Evolutionary conservation across 2,797 vertebrate genomes (phyloP).

Genomic region (Nyctalus aviator): DNA sequence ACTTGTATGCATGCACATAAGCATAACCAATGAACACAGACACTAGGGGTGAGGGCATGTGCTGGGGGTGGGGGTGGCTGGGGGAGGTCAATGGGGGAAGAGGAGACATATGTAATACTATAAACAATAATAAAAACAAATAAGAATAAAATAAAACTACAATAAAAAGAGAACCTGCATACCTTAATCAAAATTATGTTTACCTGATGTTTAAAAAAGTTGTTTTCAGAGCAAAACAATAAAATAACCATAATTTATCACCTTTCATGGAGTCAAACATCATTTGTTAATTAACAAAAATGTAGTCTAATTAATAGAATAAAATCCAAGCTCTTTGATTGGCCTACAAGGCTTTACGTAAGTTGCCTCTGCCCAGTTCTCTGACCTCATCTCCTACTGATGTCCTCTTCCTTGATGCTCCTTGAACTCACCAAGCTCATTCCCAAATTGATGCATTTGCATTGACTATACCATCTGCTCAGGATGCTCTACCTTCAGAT

Average conservation of each 20-base stretch:
- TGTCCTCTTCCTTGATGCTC: background rate
- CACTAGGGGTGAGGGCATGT: no score
- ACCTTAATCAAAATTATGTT: background rate
- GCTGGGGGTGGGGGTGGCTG: no score
- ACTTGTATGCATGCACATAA: no score
- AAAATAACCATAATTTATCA: background rate
- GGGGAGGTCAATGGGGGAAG: no score
- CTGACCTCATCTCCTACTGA: background rate
- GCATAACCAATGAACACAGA: no score
- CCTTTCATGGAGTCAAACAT: background rate
- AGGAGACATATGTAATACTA: no score
- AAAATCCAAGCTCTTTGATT: background rate
- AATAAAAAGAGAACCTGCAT: background rate
- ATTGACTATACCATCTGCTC: background rate
- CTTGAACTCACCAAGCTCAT: background rate
- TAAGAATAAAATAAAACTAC: no score
- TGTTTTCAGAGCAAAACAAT: constrained; percentile 37
- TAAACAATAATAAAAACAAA: no score
- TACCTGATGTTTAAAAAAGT: background rate
- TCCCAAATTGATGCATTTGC: background rate
- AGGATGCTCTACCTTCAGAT: background rate
- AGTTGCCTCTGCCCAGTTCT: background rate
- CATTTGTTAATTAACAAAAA: background rate
- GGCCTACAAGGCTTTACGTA: background rate
- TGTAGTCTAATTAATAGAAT: background rate